Percentiles rank a stretch among this genome's conserved stretches.
These are phyloP conservation scores for Naso thynnoides DNA, from an alignment of 2,797 vertebrate species.

Conservation along the genomic window DNA sequence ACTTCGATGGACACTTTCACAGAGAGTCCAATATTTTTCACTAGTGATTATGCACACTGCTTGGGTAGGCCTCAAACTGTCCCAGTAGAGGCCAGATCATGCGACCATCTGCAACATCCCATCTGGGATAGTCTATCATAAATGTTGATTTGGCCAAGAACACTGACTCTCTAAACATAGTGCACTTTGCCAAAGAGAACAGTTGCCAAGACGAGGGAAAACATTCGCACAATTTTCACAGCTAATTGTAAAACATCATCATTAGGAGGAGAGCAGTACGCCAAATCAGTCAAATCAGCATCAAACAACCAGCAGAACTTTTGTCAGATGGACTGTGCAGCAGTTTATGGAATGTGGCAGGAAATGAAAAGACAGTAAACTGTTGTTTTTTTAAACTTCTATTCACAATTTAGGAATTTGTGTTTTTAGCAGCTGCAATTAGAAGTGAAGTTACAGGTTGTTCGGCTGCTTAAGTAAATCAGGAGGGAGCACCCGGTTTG, in stretches of 20 bases:
- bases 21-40: constrained; percentile 38
- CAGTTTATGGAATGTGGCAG: not conserved
- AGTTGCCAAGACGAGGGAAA: constrained; percentile 72
- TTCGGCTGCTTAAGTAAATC: not conserved
- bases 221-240: constrained; percentile 74
- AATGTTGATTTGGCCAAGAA: constrained; percentile 80
- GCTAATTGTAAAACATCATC: constrained; percentile 80
- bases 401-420: not conserved
- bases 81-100: constrained; percentile 76
- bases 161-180: constrained; percentile 67
- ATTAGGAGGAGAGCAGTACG: constrained; percentile 63
- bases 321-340: constrained; percentile 40
- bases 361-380: not conserved
- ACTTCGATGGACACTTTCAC: constrained; percentile 11
- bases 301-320: constrained; percentile 54
- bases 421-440: not conserved
- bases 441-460: constrained; percentile 23
- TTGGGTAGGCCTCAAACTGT: constrained; percentile 70
- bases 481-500: not conserved
- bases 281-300: constrained; percentile 65
- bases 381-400: not conserved
- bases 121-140: constrained; percentile 81
- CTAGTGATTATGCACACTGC: constrained; percentile 53
- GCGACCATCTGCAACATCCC: constrained; percentile 81
- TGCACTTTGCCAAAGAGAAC: constrained; percentile 67